Base-by-base conservation (phyloP, 2,888 invertebrate species). In the Sthenelais limicola region DNA sequence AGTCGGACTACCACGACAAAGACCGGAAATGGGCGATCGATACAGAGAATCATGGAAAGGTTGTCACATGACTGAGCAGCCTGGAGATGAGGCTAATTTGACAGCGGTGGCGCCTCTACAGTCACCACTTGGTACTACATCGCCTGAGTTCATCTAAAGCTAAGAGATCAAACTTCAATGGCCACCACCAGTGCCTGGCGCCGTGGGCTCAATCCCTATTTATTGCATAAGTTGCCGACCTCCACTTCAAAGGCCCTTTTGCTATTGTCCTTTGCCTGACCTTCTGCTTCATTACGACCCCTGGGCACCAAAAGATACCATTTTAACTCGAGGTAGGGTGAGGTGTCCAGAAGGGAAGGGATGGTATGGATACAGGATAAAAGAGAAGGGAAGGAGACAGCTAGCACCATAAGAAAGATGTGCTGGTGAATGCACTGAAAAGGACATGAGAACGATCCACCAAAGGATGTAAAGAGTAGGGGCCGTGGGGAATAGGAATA, bases 1-100 rank as follows among this genome's bases (percentile, higher is more conserved):
- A 56, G 56, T 32, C 56, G 21, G 33, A 21, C 18, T 32, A 1
- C 56, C 30, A 12, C 43, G 32, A 56, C 56, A 56, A 56, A 56
- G 56, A 33, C 24, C 56, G 56, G 32, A 28, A 56, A 56, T 56
- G 56, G 33, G n/a, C 56, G 56, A 56, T 56, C 56, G 15, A 56
- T 56, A 56, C 32, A 32, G 32, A 56, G 30, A 24, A 18, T n/a
- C 49, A n/a, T 26, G 49, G 49, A 49, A 5, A n/a, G 43, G 43
- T 12, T 18, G 12, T 9, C 12, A 43, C 12, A 26, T n/a, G 21
- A 56, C 18, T 56, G 32, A 33, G 18, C 56, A 56, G 56, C 32
- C 12, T 24, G 18, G 21, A 56, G 33, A 56, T 56, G 56, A 56
- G 33, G 56, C 28, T 33, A 56, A 56, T 56, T 33, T 12, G 56